These are phyloP conservation scores for Nothura maculosa DNA, from an alignment of 2,797 vertebrate species.

Conservation along the genomic window DNA sequence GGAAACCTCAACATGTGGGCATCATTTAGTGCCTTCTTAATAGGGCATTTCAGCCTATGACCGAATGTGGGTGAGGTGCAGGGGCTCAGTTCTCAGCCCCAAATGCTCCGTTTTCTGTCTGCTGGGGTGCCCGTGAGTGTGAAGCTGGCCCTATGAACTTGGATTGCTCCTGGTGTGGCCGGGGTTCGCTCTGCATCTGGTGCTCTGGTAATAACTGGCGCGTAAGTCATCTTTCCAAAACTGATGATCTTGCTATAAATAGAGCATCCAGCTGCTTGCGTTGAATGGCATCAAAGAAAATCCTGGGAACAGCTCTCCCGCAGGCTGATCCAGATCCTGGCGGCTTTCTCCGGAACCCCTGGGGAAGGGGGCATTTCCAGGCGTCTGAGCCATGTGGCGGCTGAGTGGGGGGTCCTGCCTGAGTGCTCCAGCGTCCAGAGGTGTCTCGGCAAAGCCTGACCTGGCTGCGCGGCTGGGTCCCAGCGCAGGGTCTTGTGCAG, in stretches of 20 bases:
- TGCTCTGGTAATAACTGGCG: conserved; percentile 41
- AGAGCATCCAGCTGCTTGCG: conserved; percentile 63
- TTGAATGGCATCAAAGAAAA: conserved; percentile 69
- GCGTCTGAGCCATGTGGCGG: too few species aligned
- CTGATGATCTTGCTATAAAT: conserved; percentile 66
- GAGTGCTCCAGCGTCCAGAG: background rate
- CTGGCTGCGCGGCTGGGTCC: background rate
- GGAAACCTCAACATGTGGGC: background rate
- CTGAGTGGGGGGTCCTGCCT: background rate
- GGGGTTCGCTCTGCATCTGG: conserved; percentile 11
- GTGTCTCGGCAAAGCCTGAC: conserved; percentile 15
- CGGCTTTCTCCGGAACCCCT: background rate
- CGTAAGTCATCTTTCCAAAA: conserved; percentile 37
- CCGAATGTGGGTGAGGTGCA: background rate
- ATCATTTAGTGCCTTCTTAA: background rate
- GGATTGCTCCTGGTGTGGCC: rapidly evolving
- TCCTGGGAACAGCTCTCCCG: conserved; percentile 11
- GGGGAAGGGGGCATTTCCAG: conserved; percentile 14
- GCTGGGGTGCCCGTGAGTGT: background rate
- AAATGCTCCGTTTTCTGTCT: background rate
- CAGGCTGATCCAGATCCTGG: conserved; percentile 48
- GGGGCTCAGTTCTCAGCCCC: background rate
- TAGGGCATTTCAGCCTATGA: rapidly evolving
- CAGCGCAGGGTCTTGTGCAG: rapidly evolving
- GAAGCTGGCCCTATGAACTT: background rate